Percentiles rank a stretch among this genome's conserved stretches.
Conservation (phyloP, 2,797 vertebrate species). For the Falco concolor region DNA sequence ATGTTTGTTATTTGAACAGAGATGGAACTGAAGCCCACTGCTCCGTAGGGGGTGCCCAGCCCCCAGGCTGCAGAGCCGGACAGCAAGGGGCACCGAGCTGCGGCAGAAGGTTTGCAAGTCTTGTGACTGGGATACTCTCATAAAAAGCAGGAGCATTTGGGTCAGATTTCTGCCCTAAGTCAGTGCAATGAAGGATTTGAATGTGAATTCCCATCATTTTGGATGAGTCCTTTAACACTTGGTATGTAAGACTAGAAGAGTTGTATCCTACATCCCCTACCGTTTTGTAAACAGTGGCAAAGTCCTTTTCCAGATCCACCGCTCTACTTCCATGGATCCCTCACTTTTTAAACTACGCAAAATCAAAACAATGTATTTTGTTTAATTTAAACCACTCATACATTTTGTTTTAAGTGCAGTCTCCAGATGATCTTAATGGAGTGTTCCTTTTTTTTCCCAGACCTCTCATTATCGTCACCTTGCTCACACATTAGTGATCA, state of each 20-base stretch:
- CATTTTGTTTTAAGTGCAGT: background rate
- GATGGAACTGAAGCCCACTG: fast-evolving
- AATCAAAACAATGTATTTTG: background rate
- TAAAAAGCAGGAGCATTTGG: background rate
- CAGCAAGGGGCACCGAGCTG: background rate
- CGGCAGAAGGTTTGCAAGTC: background rate
- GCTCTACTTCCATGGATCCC: background rate
- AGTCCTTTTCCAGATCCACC: background rate
- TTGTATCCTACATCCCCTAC: background rate
- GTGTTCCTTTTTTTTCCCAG: background rate
- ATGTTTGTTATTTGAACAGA: background rate
- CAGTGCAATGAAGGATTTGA: background rate
- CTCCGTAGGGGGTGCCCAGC: fast-evolving
- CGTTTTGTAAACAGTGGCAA: background rate
- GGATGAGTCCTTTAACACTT: background rate
- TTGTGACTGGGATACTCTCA: background rate
- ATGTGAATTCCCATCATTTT: background rate
- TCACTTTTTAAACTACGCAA: background rate
- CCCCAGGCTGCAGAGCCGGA: background rate
- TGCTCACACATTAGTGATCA: background rate
- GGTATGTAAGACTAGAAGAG: background rate
- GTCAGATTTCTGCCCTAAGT: background rate
- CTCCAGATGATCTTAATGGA: background rate
- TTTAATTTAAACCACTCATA: background rate
- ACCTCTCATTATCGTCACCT: background rate